phyloP scores from a whole-genome alignment of 2,797 vertebrate genomes.

The Danio albolineatus region DNA sequence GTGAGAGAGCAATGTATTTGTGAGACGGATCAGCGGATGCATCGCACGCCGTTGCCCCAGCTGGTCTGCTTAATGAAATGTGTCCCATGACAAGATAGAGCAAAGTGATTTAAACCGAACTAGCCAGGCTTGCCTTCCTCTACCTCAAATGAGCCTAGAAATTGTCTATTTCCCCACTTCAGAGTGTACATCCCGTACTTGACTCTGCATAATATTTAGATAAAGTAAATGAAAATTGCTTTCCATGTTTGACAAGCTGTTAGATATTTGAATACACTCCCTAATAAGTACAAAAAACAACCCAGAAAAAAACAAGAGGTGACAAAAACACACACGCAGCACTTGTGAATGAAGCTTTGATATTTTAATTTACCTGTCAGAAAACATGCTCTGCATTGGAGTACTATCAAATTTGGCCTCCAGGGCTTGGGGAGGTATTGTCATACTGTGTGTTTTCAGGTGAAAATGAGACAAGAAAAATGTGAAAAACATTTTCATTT shows the following conservation, averaged over 20 bases:
- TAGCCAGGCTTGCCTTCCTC: conserved; percentile 66
- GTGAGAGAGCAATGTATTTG: conserved; percentile 74
- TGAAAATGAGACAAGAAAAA: conserved; percentile 10
- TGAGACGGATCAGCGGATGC: conserved; percentile 80
- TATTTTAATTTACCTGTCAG: conserved; percentile 46
- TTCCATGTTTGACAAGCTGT: conserved; percentile 54
- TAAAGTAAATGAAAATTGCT: conserved; percentile 54
- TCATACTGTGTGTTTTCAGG: conserved; percentile 1
- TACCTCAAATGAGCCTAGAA: conserved; percentile 53
- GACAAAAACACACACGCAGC: conserved; percentile 17
- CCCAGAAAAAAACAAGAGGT: conserved; percentile 24
- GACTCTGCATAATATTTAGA: conserved; percentile 54
- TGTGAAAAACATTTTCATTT: neutral
- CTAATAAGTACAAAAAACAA: conserved; percentile 32
- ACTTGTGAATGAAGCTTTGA: conserved; percentile 29
- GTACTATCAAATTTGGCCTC: conserved; percentile 6
- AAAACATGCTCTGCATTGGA: neutral
- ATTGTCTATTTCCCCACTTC: conserved; percentile 54
- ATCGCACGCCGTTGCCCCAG: conserved; percentile 74
- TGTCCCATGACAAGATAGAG: conserved; percentile 84
- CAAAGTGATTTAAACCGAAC: conserved; percentile 82
- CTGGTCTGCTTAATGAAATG: conserved; percentile 85
- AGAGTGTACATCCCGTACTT: conserved; percentile 30
- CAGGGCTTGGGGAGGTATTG: neutral
- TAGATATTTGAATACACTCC: conserved; percentile 37